phyloP scores from a whole-genome alignment of 2,888 invertebrate genomes.

The Chydorus sphaericus region DNA sequence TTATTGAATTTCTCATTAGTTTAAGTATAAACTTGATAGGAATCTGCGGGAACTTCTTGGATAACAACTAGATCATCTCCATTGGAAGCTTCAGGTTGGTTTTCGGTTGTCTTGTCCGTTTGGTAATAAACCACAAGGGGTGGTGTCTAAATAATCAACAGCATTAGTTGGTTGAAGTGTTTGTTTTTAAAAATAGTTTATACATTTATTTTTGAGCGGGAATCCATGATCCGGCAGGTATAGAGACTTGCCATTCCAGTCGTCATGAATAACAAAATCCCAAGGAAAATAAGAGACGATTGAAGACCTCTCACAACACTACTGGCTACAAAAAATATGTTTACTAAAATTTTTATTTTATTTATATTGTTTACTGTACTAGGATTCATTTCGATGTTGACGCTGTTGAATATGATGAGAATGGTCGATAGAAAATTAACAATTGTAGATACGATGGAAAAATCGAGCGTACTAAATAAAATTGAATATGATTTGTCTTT shows the following conservation, averaged over 20 bases:
- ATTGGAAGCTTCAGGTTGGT: too few relatives aligned
- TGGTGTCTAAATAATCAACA: background rate
- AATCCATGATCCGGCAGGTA: background rate
- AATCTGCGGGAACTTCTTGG: too few relatives aligned
- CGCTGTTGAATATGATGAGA: background rate
- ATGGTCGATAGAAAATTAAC: background rate
- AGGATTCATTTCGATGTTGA: background rate
- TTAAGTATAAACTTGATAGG: too few relatives aligned
- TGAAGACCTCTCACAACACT: background rate
- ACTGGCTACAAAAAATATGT: background rate
- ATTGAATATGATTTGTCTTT: too few relatives aligned
- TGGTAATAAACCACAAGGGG: background rate
- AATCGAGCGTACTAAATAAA: background rate
- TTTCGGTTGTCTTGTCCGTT: too few relatives aligned
- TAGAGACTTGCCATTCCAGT: background rate
- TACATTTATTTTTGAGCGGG: background rate
- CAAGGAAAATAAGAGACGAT: background rate
- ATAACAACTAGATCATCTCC: too few relatives aligned
- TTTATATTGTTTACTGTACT: too few relatives aligned
- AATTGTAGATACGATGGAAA: background rate
- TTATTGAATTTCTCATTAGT: too few relatives aligned
- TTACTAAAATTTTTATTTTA: background rate
- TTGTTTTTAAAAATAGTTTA: background rate
- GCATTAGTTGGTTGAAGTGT: background rate
- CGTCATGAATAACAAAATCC: background rate